Conservation (phyloP, 2,888 invertebrate species). For the Drosophila colorata region DNA sequence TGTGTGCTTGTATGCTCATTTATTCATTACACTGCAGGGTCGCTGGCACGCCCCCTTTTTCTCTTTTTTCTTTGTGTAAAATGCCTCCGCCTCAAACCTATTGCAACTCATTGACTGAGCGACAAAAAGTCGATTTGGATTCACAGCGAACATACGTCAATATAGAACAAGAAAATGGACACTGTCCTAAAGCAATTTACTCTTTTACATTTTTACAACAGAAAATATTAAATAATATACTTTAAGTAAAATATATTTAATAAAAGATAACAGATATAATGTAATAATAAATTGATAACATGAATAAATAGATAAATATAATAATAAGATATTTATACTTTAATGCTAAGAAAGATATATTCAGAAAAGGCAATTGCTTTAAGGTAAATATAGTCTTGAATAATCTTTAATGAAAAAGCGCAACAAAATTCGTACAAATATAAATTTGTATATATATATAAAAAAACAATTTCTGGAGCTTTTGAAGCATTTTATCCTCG, state of each 20-base stretch:
- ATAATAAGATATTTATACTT: no score
- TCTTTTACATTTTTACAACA: no score
- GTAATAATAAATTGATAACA: no score
- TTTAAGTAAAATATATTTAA: no score
- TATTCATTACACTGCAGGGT: constrained; percentile 63
- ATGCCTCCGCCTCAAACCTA: constrained; percentile 29
- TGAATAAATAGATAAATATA: no score
- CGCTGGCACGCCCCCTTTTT: constrained; percentile 9
- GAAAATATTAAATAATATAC: no score
- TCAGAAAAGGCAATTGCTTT: no score
- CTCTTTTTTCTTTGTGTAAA: not conserved
- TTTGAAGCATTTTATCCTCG: constrained; percentile 12
- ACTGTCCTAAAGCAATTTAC: no score
- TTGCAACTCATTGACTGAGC: constrained; percentile 45
- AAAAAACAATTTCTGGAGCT: constrained; percentile 11
- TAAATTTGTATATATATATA: not conserved
- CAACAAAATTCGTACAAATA: not conserved
- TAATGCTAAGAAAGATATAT: no score
- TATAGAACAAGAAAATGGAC: no score
- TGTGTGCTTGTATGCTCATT: constrained; percentile 59
- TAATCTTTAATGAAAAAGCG: not conserved
- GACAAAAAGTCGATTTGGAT: constrained; percentile 36
- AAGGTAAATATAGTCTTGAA: not conserved
- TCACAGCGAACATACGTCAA: not conserved
- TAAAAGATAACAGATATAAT: no score